Evolutionary conservation across 2,888 invertebrate genomes (phyloP), one percentile per base, ranked within the genome.

Genomic region (Pollenia labialis): DNA sequence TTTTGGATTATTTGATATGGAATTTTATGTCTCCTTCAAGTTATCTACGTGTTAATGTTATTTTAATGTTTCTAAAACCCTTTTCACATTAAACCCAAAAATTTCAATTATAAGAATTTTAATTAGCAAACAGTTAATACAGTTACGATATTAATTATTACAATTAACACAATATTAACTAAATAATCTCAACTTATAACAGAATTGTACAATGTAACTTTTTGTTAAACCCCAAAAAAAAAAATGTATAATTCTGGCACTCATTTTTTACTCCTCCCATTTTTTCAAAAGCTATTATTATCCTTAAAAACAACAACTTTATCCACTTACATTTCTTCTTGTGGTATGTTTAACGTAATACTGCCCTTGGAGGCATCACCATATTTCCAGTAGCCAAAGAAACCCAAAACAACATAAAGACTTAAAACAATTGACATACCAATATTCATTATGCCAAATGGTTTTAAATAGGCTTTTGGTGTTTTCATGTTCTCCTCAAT

Each of bases 401-500:
- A 99, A 87, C 99, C 99, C 81, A 97, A 95, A 8, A 96, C 95
- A 12, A 97, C 96, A 92, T 99, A 99, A 58, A 99, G 94, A 0
- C 95, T 92, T 0, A 98, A 96, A 0, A 99, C 98, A 90, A 97
- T 96, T 85, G 95, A 94, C 98, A 99, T 98, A 77, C 98, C 98
- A 75, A 96, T 95, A 92, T 98, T 98, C 72, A 99, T 94, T 2
- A 98, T 98, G 50, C 99, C 97, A 16, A 97, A 97, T 89, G 97
- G 97, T 44, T 98, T 98, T 88, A 97, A 96, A 94, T 99, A 99
- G 91, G 97, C 97, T 18, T 95, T 95, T 0, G 98, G 98, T 0
- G 96, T 96, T 91, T 96, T 97, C 98, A 99, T 99, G 94, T 98
- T 98, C 94, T 99, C 99, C 92, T 99, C 99, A 88, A 99, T 94